Percentiles rank a stretch among this genome's conserved stretches.
These are phyloP conservation scores for Lamprologus callipterus DNA, from an alignment of 2,113 vertebrate species.

Conservation along the genomic window DNA sequence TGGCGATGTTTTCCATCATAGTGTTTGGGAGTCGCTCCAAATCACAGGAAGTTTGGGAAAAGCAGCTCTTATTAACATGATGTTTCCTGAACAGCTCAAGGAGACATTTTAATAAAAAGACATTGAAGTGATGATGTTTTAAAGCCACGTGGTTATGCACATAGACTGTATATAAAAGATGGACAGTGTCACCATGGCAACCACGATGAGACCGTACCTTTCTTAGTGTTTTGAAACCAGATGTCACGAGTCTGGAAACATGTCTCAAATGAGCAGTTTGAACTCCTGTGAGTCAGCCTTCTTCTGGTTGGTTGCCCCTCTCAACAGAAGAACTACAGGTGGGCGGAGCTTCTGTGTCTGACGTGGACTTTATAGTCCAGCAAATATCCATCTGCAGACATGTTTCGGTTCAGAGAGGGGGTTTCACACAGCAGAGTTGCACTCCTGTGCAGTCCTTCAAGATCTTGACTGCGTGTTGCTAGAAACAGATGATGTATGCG, in stretches of 20 bases:
- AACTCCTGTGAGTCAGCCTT: not conserved
- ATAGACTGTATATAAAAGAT: not conserved
- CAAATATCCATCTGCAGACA: not conserved
- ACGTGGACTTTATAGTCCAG: rapidly evolving
- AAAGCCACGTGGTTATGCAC: not conserved
- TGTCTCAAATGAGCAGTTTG: not conserved
- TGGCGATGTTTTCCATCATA: rapidly evolving
- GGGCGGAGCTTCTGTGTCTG: not conserved
- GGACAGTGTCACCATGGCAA: not conserved
- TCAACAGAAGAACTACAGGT: not conserved
- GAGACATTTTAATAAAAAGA: not conserved
- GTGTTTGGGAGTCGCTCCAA: not conserved
- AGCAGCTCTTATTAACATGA: rapidly evolving
- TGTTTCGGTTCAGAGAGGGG: rapidly evolving
- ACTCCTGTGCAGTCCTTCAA: not conserved
- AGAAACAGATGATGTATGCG: not conserved
- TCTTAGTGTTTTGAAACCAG: not conserved
- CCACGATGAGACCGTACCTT: not conserved
- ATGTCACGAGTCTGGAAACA: not conserved
- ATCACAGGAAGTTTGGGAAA: not conserved
- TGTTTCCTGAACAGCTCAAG: not conserved
- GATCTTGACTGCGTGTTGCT: not conserved
- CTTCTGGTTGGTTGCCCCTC: not conserved
- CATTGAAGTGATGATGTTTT: not conserved
- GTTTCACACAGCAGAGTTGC: not conserved